These are phyloP conservation scores for Schizotus pectinicornis DNA, from an alignment of 2,888 invertebrate genomes.

Conservation along the genomic window DNA sequence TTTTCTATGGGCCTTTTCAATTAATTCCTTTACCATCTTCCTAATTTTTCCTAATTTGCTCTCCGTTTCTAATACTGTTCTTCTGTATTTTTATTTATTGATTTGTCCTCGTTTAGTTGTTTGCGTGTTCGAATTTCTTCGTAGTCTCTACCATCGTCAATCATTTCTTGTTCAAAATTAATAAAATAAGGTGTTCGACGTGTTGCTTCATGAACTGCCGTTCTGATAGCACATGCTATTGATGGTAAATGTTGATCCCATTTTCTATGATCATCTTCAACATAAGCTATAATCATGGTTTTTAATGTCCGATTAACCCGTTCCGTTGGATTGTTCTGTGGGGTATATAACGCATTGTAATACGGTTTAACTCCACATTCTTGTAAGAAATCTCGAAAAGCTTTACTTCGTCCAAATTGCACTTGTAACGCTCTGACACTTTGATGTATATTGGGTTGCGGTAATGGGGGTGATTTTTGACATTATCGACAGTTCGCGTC, in stretches of 20 bases:
- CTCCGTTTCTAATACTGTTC: too few relatives aligned
- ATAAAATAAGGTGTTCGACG: slow-evolving; percentile 28
- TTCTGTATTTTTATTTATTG: too few relatives aligned
- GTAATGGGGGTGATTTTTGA: too few relatives aligned
- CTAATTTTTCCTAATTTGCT: too few relatives aligned
- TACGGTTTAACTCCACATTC: not conserved
- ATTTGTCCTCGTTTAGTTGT: too few relatives aligned
- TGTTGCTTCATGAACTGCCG: slow-evolving; percentile 32
- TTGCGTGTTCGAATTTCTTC: too few relatives aligned
- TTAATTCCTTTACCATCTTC: too few relatives aligned
- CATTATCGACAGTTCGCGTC: too few relatives aligned
- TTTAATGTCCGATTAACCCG: slow-evolving; percentile 32
- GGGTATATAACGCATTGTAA: not conserved
- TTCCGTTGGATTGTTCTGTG: slow-evolving; percentile 11
- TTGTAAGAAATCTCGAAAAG: not conserved
- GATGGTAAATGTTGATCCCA: slow-evolving; percentile 33
- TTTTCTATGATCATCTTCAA: slow-evolving; percentile 35
- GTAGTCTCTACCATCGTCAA: slow-evolving; percentile 15
- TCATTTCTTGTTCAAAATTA: slow-evolving; percentile 30
- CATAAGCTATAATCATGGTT: slow-evolving; percentile 42
- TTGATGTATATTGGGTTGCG: too few relatives aligned
- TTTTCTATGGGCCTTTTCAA: too few relatives aligned
- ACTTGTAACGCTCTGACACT: too few relatives aligned
- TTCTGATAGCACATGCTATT: slow-evolving; percentile 32
- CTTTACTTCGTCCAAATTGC: slow-evolving; percentile 17